Base-by-base conservation (phyloP, 2,797 vertebrate genomes). In the Bufotes viridis region DNA sequence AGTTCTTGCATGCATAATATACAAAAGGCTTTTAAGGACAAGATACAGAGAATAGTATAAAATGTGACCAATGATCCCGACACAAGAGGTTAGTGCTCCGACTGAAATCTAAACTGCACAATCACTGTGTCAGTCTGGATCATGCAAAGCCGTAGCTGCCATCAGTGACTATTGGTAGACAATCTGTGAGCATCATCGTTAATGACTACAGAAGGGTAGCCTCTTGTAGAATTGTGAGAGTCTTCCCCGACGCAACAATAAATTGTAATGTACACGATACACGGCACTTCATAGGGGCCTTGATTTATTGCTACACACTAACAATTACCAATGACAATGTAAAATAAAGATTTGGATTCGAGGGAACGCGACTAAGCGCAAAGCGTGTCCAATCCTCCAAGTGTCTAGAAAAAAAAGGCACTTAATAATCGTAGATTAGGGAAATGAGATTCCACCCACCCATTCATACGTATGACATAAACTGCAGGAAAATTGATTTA, bases 301-400 rank as follows among this genome's bases (percentile, higher is more conserved):
- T 34, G 20, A 8, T 3, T 0, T 79, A 89, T 65, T 42, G 51
- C 84, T 74, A 63, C 78, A 78, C 90, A 65, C 81, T 75, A 57
- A 67, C 90, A 90, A 61, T 89, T 90, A 89, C 65, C 80, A 42
- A 60, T 86, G 75, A 58, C 87, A 78, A 4, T 24, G 53, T 55
- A 29, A 87, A 81, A 80, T 70, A 70, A 72, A 81, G 76, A 87
- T 72, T 80, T 67, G 65, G 78, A 57, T 70, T 42, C 10, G 18
- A 69, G 51, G 60, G 24, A 86, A 79, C 7, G 17, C 49, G 69
- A 81, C 78, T 42, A 61, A 75, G 69, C 10, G 1, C 67, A 81
- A 60, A 81, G 78, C 78, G 34, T 51, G 49, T 57, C 67, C 55
- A 74, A 75, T 81, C 22, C 17, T 42, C 4, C 53, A 15, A 81